Base-by-base conservation (phyloP, 2,797 vertebrate species). In the Gymnoscopelus braueri region DNA sequence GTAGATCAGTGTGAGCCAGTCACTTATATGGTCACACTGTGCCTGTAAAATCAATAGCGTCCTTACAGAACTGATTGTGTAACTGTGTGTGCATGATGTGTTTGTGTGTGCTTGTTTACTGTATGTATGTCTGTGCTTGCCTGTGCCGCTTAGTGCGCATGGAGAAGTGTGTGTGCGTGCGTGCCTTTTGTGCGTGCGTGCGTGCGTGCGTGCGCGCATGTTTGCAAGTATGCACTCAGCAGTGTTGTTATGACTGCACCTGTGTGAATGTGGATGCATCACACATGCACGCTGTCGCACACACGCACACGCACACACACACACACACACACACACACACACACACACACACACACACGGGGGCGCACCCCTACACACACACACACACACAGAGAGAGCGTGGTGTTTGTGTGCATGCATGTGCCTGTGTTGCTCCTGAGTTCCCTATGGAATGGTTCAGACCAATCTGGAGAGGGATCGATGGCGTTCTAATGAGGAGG, bases 401-500 rank as follows among this genome's bases (percentile, higher is more conserved):
- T 32, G 19, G 56, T 58, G 56, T 13, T 26, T n/a, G 26, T 13
- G 24, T 53, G 32, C 15, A 4, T 32, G 13, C 24, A 55, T 57
- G 44, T n/a, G 29, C 5, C 3, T 15, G 32, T 49, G 29, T 52
- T 13, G 9, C 23, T 23, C 29, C 57, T 48, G 47, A 12, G 53
- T 14, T 63, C 53, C 60, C 67, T 1, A 0, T 0, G 53, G 67
- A 1, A 39, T 7, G 23, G 65, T 63, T 49, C 64, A 19, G 26
- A 60, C 35, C 67, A 1, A 58, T 49, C 54, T 12, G 23, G 26
- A 8, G 29, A 11, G 32, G 44, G 63, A 77, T 83, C 71, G 52
- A 79, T 77, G 57, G n/a, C 7, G 19, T 32, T 72, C 57, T 77
- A 75, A 77, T 73, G 69, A 77, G 71, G 1, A 23, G 48, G 50